phyloP scores from a whole-genome alignment of 2,797 vertebrate genomes.

The Champsocephalus gunnari region DNA sequence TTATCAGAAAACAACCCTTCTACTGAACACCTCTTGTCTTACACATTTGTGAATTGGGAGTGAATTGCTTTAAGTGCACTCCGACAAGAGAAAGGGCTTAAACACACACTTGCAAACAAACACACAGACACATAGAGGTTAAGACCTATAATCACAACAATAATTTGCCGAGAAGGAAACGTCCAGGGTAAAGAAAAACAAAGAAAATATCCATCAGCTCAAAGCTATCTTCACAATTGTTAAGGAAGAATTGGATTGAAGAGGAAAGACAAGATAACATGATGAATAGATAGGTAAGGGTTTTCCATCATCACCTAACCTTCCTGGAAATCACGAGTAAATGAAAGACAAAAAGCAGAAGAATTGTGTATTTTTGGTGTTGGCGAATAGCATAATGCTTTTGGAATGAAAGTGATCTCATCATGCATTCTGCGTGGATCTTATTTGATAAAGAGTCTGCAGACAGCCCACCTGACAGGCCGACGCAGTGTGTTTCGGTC shows the following conservation, averaged over 20 bases:
- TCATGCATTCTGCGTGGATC: conserved; percentile 19
- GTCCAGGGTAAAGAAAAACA: conserved; percentile 24
- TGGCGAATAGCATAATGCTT: not conserved
- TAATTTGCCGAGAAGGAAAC: conserved; percentile 25
- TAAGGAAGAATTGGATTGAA: conserved; percentile 30
- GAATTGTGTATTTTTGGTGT: conserved; percentile 15
- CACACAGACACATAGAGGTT: conserved; percentile 23
- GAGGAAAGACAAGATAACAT: conserved; percentile 22
- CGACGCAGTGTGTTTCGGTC: conserved; percentile 24
- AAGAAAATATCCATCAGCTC: conserved; percentile 21
- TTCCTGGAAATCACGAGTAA: conserved; percentile 15
- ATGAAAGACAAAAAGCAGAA: conserved; percentile 8
- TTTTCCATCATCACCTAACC: conserved; percentile 21
- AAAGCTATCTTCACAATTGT: conserved; percentile 58
- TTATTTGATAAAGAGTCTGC: conserved; percentile 43
- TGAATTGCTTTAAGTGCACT: conserved; percentile 34
- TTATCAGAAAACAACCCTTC: conserved; percentile 27
- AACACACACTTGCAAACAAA: not conserved
- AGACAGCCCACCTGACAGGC: conserved; percentile 51
- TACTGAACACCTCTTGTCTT: conserved; percentile 26
- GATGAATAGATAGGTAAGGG: conserved; percentile 22
- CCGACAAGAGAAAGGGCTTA: conserved; percentile 18
- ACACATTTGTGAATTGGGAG: conserved; percentile 42
- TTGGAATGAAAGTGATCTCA: conserved; percentile 14
- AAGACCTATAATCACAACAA: conserved; percentile 44